phyloP scores from a whole-genome alignment of 2,113 vertebrate species.

The Cyprinodon tularosa region DNA sequence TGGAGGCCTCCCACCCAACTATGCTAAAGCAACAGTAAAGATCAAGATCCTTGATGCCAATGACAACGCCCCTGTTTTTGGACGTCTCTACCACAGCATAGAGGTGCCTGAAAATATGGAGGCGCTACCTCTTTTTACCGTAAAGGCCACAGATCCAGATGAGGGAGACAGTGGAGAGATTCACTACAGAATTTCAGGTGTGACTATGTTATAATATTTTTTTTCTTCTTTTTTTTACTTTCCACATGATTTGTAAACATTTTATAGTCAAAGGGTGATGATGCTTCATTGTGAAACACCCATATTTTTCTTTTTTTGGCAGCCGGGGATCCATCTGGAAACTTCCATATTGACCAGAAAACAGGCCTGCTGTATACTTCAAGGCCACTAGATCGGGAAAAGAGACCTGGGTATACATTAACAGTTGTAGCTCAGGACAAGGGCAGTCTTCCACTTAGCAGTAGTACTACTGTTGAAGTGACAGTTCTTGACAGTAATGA shows the following conservation, averaged over 20 bases:
- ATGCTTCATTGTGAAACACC: not conserved
- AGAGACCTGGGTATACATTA: slow-evolving; percentile 81
- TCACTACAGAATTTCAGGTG: slow-evolving; percentile 81
- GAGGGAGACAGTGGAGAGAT: slow-evolving; percentile 82
- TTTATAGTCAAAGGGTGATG: not conserved
- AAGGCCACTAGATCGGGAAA: slow-evolving; percentile 87
- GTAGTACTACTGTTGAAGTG: slow-evolving; percentile 83
- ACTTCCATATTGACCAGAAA: slow-evolving; percentile 83
- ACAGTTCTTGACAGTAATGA: slow-evolving; percentile 91
- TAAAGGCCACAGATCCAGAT: slow-evolving; percentile 89
- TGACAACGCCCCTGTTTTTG: slow-evolving; percentile 88
- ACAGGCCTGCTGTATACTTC: slow-evolving; percentile 87
- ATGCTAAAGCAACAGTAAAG: slow-evolving; percentile 84
- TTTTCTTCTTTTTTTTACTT: not conserved
- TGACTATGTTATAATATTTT: slow-evolving; percentile 2
- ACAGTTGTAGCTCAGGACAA: slow-evolving; percentile 84
- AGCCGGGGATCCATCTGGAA: slow-evolving; percentile 89
- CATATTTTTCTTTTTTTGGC: slow-evolving; percentile 10
- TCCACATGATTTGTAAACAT: not conserved
- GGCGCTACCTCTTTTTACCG: slow-evolving; percentile 79
- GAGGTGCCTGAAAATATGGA: slow-evolving; percentile 93
- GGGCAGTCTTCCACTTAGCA: slow-evolving; percentile 81
- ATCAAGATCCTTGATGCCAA: slow-evolving; percentile 89
- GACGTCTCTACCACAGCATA: slow-evolving; percentile 82
- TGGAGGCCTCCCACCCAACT: slow-evolving; percentile 87